Base-by-base conservation (phyloP, 2,113 vertebrate genomes). In the Limanda limanda region DNA sequence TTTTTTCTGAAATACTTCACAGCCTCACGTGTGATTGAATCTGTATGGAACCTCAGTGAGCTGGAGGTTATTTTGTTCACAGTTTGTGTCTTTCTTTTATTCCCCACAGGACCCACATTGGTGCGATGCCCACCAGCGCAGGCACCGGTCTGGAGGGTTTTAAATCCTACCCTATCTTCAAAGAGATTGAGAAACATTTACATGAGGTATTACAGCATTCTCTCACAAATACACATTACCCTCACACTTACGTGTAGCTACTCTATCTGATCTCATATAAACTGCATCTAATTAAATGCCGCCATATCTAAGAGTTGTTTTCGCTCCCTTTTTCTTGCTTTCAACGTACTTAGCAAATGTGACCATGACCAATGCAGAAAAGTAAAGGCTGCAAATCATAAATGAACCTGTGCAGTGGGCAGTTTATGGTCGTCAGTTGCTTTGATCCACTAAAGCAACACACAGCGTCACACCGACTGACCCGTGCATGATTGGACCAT, bases 121-220 rank as follows among this genome's bases (percentile, higher is more conserved):
- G 74, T 0, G 94, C 96, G 31, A 86, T 92, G 55, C 93, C 92
- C 62, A 95, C 95, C 82, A 94, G 93, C 0, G 93, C 96, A 47
- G 76, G 76, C 55, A 71, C 52, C 3, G 18, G 47, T 4, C 81
- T 93, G 54, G 95, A 97, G 71, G 95, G 90, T 18, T 99, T 99
- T 86, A 99, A 98, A 90, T 90, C 94, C 21, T 77, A 94, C 24
- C 48, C 94, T 1, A 90, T 99, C 79, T 99, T 99, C 89, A 96
- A 95, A 78, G 97, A 99, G 88, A 97, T 99, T 14, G 96, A 97
- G 85, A 98, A 97, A 90, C 96, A 76, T 71, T 93, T 99, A 9
- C 67, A 95, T 82, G 90, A 98, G 97, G 98, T 99, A 93, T 2
- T 57, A 45, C 14, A 3, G 18, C 47, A 48, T 5, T 2, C 12